Conservation (phyloP, 2,113 vertebrate genomes). For the Myotis yumanensis region DNA sequence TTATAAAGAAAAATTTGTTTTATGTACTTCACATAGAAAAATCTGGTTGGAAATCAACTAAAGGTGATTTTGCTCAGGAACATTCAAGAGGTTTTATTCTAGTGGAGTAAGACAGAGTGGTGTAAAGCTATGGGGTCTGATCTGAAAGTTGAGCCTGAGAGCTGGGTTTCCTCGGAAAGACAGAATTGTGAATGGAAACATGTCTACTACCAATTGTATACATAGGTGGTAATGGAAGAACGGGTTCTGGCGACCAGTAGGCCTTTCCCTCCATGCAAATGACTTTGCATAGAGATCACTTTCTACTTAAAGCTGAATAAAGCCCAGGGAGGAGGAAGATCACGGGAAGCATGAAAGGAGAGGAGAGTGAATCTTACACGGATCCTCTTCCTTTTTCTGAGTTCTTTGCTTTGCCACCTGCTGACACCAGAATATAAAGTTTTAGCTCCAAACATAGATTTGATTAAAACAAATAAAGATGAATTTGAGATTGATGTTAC, state of each 20-base stretch:
- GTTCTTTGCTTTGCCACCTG: not conserved
- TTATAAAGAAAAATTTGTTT: not conserved
- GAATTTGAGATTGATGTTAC: not conserved
- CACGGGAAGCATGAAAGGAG: not conserved
- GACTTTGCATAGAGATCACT: not conserved
- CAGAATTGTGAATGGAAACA: not conserved
- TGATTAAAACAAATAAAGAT: constrained; percentile 22
- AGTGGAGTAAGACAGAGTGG: not conserved
- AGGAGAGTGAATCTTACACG: no score
- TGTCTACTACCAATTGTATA: not conserved
- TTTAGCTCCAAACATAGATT: not conserved
- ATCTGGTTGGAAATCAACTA: not conserved
- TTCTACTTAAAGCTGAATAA: not conserved
- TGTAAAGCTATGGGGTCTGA: not conserved
- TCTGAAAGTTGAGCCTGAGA: not conserved
- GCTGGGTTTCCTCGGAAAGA: not conserved
- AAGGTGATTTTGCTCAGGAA: not conserved
- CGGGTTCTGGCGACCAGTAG: not conserved
- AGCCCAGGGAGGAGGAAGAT: not conserved
- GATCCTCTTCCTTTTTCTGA: not conserved
- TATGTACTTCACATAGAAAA: not conserved
- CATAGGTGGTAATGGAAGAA: not conserved
- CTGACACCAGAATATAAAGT: not conserved
- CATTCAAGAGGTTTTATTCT: not conserved
- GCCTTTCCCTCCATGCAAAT: not conserved